Base-by-base conservation (phyloP, 2,113 vertebrate species). In the Eleginops maclovinus region DNA sequence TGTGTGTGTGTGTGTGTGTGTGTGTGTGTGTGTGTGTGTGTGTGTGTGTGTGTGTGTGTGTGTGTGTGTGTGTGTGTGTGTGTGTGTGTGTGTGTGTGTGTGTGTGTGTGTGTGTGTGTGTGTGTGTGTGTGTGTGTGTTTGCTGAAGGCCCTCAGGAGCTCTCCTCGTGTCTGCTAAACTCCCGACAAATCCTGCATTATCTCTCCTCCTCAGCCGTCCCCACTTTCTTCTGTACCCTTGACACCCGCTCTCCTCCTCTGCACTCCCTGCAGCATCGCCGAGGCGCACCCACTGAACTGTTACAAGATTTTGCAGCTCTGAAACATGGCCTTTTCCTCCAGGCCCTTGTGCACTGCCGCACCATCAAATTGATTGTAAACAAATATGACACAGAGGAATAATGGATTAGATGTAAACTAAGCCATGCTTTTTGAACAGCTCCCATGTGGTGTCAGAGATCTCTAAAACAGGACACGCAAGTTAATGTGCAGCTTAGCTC, bases 141-240 rank as follows among this genome's bases (percentile, higher is more conserved):
- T 50, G 40, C 28, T 12, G 41, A 21, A 58, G 49, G 55, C 77
- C 82, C 74, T 51, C 41, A 72, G 77, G 74, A 75, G 53, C 66
- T 78, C 70, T 66, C 46, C 79, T 81, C 79, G 64, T 81, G 82
- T 83, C 84, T 67, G 67, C 72, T 87, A 69, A 83, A 87, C 75
- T 76, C 77, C 84, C 31, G 3, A 79, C 63, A 85, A 89, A 15
- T 77, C 56, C 75, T 74, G 59, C 67, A 10, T 49, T 88, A 90
- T 90, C 88, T 88, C 78, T 65, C 51, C 53, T 72, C 77, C 79
- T 84, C 89, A 92, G 88, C 87, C 71, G 74, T 77, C 49, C 69
- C 24, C 62, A 51, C 77, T 75, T 75, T 31, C 64, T 59, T 77
- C 63, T 43, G 31, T 59, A 58, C 83, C 58, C 73, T 71, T 21